phyloP scores from a whole-genome alignment of 2,888 invertebrate species.

The Tetragonula carbonaria region DNA sequence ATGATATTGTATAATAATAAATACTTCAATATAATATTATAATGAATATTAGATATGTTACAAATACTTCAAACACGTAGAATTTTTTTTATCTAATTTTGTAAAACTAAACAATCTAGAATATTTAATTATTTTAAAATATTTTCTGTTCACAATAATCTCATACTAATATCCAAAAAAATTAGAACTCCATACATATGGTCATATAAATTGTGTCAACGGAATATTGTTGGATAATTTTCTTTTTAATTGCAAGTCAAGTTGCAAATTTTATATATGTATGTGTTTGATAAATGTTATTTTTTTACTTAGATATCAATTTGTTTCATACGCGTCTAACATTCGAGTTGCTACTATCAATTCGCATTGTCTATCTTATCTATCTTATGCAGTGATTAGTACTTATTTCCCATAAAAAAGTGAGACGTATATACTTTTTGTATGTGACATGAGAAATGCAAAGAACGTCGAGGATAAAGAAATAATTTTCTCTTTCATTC shows the following conservation, averaged over 20 bases:
- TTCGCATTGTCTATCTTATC: neutral
- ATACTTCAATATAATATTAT: too few relatives aligned
- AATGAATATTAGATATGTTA: too few relatives aligned
- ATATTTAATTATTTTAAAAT: too few relatives aligned
- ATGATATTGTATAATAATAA: too few relatives aligned
- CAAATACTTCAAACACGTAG: too few relatives aligned
- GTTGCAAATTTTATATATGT: neutral
- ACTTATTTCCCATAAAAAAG: neutral
- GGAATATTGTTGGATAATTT: neutral
- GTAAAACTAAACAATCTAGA: too few relatives aligned
- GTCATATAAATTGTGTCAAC: too few relatives aligned
- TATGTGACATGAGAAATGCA: neutral
- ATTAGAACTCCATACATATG: too few relatives aligned
- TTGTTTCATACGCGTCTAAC: neutral
- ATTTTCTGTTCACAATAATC: too few relatives aligned
- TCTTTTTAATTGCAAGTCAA: neutral
- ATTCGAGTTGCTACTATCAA: neutral
- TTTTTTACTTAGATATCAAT: neutral
- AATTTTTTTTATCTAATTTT: too few relatives aligned
- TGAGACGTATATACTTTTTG: neutral
- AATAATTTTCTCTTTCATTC: neutral
- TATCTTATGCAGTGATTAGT: neutral
- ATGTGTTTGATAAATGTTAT: neutral
- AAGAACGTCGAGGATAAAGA: neutral
- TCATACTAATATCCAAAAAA: too few relatives aligned